Conservation (phyloP, 2,888 invertebrate species). For the Caradrina clavipalpis region DNA sequence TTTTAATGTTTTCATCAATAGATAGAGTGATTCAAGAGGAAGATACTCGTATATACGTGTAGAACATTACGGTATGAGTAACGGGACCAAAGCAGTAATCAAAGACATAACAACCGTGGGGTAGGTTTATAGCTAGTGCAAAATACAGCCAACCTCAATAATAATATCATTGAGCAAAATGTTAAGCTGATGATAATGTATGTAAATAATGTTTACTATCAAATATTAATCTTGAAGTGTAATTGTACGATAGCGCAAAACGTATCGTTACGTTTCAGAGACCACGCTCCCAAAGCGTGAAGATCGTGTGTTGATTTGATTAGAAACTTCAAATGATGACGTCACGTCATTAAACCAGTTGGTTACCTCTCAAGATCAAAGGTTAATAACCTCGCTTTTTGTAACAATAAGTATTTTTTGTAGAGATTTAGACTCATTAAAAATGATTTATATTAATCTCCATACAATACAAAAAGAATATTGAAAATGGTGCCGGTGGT, state of each 20-base stretch:
- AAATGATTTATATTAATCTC: not conserved
- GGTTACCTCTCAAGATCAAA: constrained; percentile 26
- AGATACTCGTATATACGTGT: too few species aligned
- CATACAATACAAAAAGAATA: too few species aligned
- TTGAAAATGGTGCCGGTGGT: too few species aligned
- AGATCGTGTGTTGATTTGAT: constrained; percentile 4
- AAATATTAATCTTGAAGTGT: not conserved
- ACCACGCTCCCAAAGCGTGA: not conserved
- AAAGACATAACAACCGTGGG: too few species aligned
- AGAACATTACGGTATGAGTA: too few species aligned
- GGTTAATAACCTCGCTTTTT: constrained; percentile 14
- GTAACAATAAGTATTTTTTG: not conserved
- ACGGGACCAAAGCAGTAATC: too few species aligned
- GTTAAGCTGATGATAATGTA: too few species aligned
- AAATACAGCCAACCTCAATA: too few species aligned
- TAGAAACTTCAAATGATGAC: constrained; percentile 12
- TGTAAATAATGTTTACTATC: not conserved
- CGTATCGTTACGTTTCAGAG: constrained; percentile 4
- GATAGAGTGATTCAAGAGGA: too few species aligned
- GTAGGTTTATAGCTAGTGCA: too few species aligned
- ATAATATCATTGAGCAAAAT: too few species aligned
- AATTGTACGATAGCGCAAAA: constrained; percentile 9
- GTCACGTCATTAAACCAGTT: constrained; percentile 4
- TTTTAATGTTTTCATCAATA: too few species aligned
- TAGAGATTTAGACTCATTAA: constrained; percentile 11